Conservation (phyloP, 2,113 vertebrate genomes). For the Acrocephalus kingi region DNA sequence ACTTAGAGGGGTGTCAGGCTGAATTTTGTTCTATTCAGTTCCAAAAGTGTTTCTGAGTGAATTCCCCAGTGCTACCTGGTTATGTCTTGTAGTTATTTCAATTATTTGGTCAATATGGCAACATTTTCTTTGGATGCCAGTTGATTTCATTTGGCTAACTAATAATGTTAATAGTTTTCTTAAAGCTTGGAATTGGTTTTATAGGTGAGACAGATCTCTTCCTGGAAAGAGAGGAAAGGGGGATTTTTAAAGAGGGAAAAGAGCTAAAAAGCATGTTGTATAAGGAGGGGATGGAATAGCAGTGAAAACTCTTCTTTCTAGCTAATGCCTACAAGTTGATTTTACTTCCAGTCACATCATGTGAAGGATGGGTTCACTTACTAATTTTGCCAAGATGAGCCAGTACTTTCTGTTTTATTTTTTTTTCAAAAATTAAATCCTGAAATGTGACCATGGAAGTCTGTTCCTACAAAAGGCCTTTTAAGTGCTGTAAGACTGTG, state of each 20-base stretch:
- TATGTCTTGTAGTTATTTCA: slow-evolving; percentile 12
- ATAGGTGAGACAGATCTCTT: not conserved
- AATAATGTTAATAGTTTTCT: not conserved
- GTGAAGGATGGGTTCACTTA: not conserved
- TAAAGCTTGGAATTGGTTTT: not conserved
- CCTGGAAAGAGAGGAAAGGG: not conserved
- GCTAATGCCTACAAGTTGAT: not conserved
- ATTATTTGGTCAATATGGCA: not conserved
- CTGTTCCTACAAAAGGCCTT: not conserved
- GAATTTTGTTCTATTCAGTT: not conserved
- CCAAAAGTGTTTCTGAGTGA: slow-evolving; percentile 31
- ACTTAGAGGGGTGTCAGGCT: not conserved
- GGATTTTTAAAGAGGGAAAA: not conserved
- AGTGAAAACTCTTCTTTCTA: not conserved
- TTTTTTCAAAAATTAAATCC: not conserved
- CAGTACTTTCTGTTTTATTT: not conserved
- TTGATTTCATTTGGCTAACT: not conserved
- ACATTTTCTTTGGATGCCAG: not conserved
- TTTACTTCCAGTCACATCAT: not conserved
- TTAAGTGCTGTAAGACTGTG: not conserved
- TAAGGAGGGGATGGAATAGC: not conserved
- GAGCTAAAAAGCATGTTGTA: not conserved
- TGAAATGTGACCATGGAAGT: not conserved
- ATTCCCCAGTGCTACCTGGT: not conserved
- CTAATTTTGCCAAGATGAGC: not conserved